Percentiles rank a stretch among this genome's conserved stretches.
Evolutionary conservation across 2,113 vertebrate species (phyloP).

Genomic region (Calypte anna): DNA sequence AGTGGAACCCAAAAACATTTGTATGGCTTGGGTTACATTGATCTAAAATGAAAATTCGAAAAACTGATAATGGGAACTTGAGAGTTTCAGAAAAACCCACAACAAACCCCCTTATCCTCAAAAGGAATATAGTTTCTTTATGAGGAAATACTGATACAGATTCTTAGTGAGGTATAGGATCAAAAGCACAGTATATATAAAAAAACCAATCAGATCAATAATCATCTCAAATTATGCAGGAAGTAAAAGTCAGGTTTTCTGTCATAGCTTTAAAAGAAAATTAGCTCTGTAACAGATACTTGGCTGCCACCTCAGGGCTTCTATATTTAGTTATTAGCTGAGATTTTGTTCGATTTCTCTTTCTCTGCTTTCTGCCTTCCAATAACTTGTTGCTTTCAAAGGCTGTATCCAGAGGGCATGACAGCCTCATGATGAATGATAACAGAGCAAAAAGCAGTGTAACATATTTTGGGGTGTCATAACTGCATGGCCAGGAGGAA

Average conservation of each 20-base stretch:
- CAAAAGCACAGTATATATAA: not conserved
- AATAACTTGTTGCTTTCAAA: not conserved
- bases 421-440: not conserved
- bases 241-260: not conserved
- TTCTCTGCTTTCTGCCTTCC: not conserved
- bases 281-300: not conserved
- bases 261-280: not conserved
- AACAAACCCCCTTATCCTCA: not conserved
- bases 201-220: not conserved
- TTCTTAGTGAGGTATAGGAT: not conserved
- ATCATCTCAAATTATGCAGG: not conserved
- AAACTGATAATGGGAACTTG: not conserved
- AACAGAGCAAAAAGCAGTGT: not conserved
- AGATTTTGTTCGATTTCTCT: not conserved
- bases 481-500: not conserved
- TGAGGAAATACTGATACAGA: not conserved
- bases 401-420: not conserved
- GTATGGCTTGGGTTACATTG: not conserved
- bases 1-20: not conserved
- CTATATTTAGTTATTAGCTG: not conserved
- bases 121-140: not conserved
- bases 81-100: too few relatives aligned
- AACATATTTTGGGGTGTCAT: not conserved
- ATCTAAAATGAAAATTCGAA: not conserved
- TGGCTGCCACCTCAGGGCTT: not conserved